Conservation (phyloP, 2,888 invertebrate genomes). For the Eristalis pertinax region DNA sequence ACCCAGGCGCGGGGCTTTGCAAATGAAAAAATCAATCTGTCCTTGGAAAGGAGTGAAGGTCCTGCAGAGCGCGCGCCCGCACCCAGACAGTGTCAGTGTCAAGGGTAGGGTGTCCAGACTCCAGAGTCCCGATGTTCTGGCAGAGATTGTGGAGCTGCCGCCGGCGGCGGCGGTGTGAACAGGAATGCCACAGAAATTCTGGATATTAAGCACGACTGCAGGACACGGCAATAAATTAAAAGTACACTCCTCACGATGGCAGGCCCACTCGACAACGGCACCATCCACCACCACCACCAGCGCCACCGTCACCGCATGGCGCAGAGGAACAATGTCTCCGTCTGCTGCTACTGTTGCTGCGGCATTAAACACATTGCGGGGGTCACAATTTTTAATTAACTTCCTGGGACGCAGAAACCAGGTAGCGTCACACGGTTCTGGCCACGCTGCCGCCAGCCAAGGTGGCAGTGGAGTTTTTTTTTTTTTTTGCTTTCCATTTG, state of each 20-base stretch:
- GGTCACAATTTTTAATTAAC: slow-evolving; percentile 72
- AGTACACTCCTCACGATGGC: slow-evolving; percentile 46
- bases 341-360: slow-evolving; percentile 26
- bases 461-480: slow-evolving; percentile 26
- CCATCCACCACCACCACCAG: background rate
- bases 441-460: slow-evolving; percentile 34
- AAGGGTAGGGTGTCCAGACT: slow-evolving; percentile 42
- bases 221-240: slow-evolving; percentile 71
- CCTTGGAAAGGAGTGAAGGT: background rate
- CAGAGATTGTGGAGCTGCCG: slow-evolving; percentile 46
- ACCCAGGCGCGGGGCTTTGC: background rate
- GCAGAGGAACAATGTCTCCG: slow-evolving; percentile 47
- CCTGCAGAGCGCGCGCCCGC: background rate
- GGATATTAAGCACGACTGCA: slow-evolving; percentile 71
- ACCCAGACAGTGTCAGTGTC: slow-evolving; percentile 59
- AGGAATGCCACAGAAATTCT: slow-evolving; percentile 19
- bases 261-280: background rate
- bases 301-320: slow-evolving; percentile 40
- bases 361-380: slow-evolving; percentile 71
- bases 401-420: slow-evolving; percentile 49
- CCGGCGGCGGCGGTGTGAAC: background rate
- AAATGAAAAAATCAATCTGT: slow-evolving; percentile 62
- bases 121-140: slow-evolving; percentile 40
- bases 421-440: slow-evolving; percentile 9
- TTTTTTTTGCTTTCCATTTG: too few relatives aligned